These are phyloP conservation scores for Trachelus tabidus DNA, from an alignment of 2,888 invertebrate genomes.

Conservation along the genomic window DNA sequence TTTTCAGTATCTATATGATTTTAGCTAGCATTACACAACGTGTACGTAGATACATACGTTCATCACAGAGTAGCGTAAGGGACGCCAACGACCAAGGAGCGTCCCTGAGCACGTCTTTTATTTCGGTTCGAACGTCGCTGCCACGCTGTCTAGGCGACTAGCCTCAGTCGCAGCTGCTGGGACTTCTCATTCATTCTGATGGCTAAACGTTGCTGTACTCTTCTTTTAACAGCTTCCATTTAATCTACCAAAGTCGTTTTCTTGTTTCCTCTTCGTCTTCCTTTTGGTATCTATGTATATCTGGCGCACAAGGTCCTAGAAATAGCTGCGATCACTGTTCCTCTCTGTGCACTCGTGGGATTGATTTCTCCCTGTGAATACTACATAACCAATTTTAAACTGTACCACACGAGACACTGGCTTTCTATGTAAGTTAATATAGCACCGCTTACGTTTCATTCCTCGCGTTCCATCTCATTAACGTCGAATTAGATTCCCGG, in stretches of 20 bases:
- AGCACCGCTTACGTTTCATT: background rate
- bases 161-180: constrained; percentile 22
- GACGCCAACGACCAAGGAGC: background rate
- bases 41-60: background rate
- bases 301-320: background rate
- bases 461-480: background rate
- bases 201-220: background rate
- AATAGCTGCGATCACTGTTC: background rate
- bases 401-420: background rate
- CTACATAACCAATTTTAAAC: background rate
- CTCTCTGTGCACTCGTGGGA: background rate
- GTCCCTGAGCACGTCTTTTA: constrained; percentile 35
- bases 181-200: constrained; percentile 2
- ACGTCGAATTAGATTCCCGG: background rate
- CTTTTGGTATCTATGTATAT: background rate
- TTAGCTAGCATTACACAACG: background rate
- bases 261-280: constrained; percentile 8
- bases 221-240: background rate
- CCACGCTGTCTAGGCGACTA: constrained; percentile 57
- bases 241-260: constrained; percentile 1
- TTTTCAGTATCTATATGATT: background rate
- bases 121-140: constrained; percentile 47
- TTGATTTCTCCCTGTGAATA: background rate
- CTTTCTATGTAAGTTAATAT: background rate
- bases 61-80: background rate